phyloP scores from a whole-genome alignment of 2,113 vertebrate species.

The Pseudolaguvia tuberculata region DNA sequence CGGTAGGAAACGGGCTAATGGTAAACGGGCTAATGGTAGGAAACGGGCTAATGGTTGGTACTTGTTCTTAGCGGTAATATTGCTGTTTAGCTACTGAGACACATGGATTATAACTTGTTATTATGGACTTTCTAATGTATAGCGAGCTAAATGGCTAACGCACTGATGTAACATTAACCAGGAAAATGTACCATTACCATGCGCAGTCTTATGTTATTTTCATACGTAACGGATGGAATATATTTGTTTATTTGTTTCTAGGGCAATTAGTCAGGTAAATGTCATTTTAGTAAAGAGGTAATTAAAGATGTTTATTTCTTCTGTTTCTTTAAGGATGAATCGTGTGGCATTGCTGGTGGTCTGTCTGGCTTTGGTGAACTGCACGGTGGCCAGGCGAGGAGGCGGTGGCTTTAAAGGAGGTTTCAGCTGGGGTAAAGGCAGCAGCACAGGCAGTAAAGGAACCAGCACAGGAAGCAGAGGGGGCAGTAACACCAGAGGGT shows the following conservation, averaged over 20 bases:
- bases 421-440: slow-evolving; percentile 42
- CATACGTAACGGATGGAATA: neutral
- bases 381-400: slow-evolving; percentile 25
- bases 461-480: slow-evolving; percentile 19
- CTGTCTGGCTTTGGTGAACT: slow-evolving; percentile 34
- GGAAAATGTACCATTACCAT: no score
- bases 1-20: no score
- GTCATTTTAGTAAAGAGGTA: neutral
- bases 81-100: neutral
- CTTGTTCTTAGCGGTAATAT: neutral
- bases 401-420: slow-evolving; percentile 38
- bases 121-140: neutral
- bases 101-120: neutral
- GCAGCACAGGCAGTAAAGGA: slow-evolving; percentile 38
- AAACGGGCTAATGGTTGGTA: no score
- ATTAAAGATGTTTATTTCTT: neutral
- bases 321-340: slow-evolving; percentile 41
- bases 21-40: no score
- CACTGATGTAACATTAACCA: neutral
- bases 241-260: neutral
- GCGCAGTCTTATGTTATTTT: neutral
- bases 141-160: neutral
- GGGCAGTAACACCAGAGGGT: slow-evolving; percentile 33
- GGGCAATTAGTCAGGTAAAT: neutral
- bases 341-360: slow-evolving; percentile 33